Percentiles rank a stretch among this genome's conserved stretches.
Evolutionary conservation across 1,140 invertebrate genomes (phyloP).

Genomic region (Drosophila funebris): DNA sequence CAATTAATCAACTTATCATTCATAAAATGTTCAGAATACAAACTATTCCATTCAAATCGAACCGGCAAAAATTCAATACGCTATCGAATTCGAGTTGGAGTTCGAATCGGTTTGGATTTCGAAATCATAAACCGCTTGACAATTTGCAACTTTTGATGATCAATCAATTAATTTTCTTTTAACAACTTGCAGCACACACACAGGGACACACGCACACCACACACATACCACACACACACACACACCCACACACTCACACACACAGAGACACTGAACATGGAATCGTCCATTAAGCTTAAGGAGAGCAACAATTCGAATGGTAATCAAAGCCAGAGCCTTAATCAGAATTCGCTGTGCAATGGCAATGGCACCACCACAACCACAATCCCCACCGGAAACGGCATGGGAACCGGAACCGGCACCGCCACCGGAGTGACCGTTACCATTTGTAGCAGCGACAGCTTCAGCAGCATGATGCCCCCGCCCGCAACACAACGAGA

Average conservation of each 20-base stretch:
- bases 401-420: constrained; percentile 12
- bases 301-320: constrained; percentile 54
- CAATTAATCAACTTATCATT: constrained; percentile 23
- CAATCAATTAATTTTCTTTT: neutral
- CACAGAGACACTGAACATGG: constrained; percentile 59
- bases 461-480: constrained; percentile 70
- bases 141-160: neutral
- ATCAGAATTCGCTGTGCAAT: constrained; percentile 32
- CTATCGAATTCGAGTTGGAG: neutral
- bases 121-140: too few species aligned
- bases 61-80: neutral
- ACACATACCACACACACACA: neutral
- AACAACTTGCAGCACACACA: constrained; percentile 29
- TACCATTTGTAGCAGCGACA: constrained; percentile 76
- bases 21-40: neutral
- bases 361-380: constrained; percentile 45
- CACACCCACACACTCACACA: constrained; percentile 1
- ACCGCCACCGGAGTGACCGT: constrained; percentile 18
- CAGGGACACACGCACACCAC: constrained; percentile 1
- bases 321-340: constrained; percentile 21
- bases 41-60: neutral
- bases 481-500: constrained; percentile 44
- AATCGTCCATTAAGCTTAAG: constrained; percentile 78
- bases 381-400: constrained; percentile 32
- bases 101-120: neutral